phyloP scores from a whole-genome alignment of 2,888 invertebrate genomes.

The Epirrhoe tristata region DNA sequence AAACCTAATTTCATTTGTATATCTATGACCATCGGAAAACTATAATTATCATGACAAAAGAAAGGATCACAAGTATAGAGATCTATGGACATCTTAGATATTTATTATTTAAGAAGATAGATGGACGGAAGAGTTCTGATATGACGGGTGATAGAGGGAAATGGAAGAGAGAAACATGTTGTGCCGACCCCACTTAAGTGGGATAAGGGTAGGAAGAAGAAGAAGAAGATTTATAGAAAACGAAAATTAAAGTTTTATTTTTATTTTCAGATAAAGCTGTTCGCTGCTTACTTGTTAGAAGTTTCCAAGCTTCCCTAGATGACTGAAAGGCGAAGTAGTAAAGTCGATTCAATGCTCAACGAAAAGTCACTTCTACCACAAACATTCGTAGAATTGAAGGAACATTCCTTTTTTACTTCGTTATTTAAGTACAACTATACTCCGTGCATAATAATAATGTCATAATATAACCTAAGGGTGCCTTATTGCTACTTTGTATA shows the following conservation, averaged over 20 bases:
- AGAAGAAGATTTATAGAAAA: no score
- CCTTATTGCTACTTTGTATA: constrained; percentile 36
- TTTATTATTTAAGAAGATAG: no score
- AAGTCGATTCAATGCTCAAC: constrained; percentile 20
- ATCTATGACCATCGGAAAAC: no score
- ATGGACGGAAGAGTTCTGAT: no score
- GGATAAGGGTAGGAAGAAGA: no score
- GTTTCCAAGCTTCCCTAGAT: constrained; percentile 81
- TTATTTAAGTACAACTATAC: constrained; percentile 42
- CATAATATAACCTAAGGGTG: constrained; percentile 37
- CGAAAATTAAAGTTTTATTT: constrained; percentile 2
- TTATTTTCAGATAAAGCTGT: constrained; percentile 93
- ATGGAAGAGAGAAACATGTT: no score
- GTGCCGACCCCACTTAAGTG: no score
- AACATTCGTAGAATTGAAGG: constrained; percentile 25
- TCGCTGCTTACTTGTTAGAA: constrained; percentile 96
- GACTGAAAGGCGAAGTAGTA: not conserved
- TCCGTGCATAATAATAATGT: constrained; percentile 37
- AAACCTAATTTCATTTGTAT: no score
- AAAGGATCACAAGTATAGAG: no score
- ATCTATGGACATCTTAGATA: no score
- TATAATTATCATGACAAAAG: no score
- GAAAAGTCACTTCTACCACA: constrained; percentile 5
- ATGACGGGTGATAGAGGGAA: no score
- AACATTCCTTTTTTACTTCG: constrained; percentile 38